Percentiles rank a stretch among this genome's conserved stretches.
phyloP scores from a whole-genome alignment of 2,113 vertebrate species.

The Toxotes jaculatrix region DNA sequence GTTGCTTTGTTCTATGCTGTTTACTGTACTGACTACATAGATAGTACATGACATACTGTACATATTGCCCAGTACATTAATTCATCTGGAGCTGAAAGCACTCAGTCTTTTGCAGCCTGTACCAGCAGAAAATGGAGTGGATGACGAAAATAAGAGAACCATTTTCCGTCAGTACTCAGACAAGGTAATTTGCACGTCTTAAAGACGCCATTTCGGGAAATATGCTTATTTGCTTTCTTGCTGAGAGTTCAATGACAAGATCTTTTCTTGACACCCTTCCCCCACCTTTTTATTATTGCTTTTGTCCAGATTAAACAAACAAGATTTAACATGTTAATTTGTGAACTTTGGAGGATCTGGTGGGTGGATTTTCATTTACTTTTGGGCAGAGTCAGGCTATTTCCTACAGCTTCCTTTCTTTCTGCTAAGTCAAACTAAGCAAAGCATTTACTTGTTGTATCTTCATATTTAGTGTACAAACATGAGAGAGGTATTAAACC shows the following conservation, averaged over 20 bases:
- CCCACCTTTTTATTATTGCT: too few relatives aligned
- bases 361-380: too few relatives aligned
- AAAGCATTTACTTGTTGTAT: too few relatives aligned
- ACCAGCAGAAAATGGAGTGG: not conserved
- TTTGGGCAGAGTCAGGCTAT: too few relatives aligned
- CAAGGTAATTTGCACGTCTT: conserved; percentile 59
- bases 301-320: too few relatives aligned
- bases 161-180: conserved; percentile 73
- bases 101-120: not conserved
- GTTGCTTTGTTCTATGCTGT: not conserved
- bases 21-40: not conserved
- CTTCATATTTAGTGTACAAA: too few relatives aligned
- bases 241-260: not conserved
- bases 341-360: too few relatives aligned
- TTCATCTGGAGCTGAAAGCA: conserved; percentile 1
- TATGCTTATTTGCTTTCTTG: not conserved
- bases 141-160: conserved; percentile 6
- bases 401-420: too few relatives aligned
- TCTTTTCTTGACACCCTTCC: not conserved
- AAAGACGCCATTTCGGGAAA: not conserved
- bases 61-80: not conserved
- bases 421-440: too few relatives aligned
- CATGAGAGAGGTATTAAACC: too few relatives aligned
- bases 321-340: too few relatives aligned
- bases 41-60: not conserved